Evolutionary conservation across 2,888 invertebrate genomes (phyloP), one percentile per base, ranked within the genome.

Genomic region (Agrenia bidenticulata): DNA sequence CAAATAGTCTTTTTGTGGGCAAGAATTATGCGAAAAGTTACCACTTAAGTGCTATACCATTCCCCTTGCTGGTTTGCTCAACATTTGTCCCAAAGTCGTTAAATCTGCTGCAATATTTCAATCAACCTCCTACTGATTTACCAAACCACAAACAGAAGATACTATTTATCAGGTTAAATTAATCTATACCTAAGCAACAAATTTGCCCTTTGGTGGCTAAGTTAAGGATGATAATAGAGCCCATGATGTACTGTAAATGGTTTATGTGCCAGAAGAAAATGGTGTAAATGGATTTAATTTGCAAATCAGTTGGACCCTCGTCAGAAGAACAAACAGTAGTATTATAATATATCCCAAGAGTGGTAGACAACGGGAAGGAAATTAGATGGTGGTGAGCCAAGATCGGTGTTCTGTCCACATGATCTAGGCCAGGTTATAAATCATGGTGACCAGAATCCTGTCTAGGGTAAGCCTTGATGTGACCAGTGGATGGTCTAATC

Each of bases 391-490:
- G 55, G 55, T 55, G 17, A 26, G 32, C 55, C 56, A 42, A 51
- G 51, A 63, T 63, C 55, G 56, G 59, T 45, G 54, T 42, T 42
- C 60, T 64, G 70, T 70, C 67, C 70, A 60, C 64, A 70, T 60
- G 63, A 67, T 64, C 64, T 62, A 54, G 62, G 59, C 69, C 61
- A 69, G 64, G 67, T 64, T 67, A 73, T 73, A 73, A 73, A 73
- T 73, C 71, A 73, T 70, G 64, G 64, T 70, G 72, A 70, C 73
- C 73, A 71, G 64, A 64, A 66, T 64, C 57, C 57, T 67, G 66
- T 65, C 67, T 70, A 51, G 66, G 70, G 69, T 67, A 74, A 72
- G 69, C 74, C 74, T 69, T 71, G 69, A 71, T 74, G 70, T 72
- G 71, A 72, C 74, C 72, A 70, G 64, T 62, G 67, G 61, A 63